Base-by-base conservation (phyloP, 1,140 invertebrate genomes). In the Meteorus sp. region DNA sequence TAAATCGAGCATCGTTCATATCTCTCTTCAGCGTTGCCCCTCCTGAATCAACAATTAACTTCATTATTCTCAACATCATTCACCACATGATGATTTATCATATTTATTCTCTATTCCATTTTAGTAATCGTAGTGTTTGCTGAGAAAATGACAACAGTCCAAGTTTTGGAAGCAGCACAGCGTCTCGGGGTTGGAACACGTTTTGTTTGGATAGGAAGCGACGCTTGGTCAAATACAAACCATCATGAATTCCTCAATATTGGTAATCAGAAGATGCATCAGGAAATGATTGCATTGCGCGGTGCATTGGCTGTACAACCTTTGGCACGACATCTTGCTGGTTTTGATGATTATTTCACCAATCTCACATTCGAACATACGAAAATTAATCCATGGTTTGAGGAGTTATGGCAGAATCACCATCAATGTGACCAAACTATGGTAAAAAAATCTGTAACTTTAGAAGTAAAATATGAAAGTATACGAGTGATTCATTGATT, bases 401-500 rank as follows among this genome's bases (percentile, higher is more conserved):
- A 69, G 1, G 89, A 90, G 68, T 85, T 85, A 62, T 90, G 88
- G 88, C 75, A 81, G 35, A 78, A 82, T 9, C 81, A 84, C 47
- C 88, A 88, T 62, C 56, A 67, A 29, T 84, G 82, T 64, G 60
- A 50, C 20, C 15, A 50, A 33, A 29, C 22, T 27, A 13, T 33
- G 27, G 47, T 50, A 47, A 29, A 29, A 29, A 29, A 29, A 29
- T 29, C 9, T 9, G 4, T 4, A 39, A 53, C 23, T 22, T 39
- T 3, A 48, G 29, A 9, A 37, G 13, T 9, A 31, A 31, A 33
- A 3, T 2, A 15, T 17, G 15, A 33, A 23, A 25, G 15, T 27
- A 13, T 9, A 13, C 3, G 9, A 27, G 17, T 13, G 22, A 37
- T n/a, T 11, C 6, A 20, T 11, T n/a, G 29, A 19, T 33, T 8